Evolutionary conservation across 2,888 invertebrate genomes (phyloP).

Genomic region (Sarcophaga variegata): DNA sequence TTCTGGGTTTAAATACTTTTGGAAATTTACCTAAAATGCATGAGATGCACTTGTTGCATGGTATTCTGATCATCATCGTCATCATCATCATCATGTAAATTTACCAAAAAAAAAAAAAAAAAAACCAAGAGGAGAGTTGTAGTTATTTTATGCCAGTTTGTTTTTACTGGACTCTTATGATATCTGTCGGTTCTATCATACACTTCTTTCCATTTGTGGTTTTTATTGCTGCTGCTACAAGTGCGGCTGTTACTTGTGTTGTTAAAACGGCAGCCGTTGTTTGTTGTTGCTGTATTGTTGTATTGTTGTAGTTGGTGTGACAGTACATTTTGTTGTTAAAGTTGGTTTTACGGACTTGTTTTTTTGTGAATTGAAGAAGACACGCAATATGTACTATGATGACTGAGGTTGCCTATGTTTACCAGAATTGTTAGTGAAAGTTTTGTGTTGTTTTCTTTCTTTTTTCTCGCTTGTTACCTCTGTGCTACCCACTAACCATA

Average conservation of each 20-base stretch:
- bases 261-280: background rate
- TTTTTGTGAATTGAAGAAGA: conserved; percentile 29
- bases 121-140: conserved; percentile 4
- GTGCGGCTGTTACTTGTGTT: conserved; percentile 13
- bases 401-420: conserved; percentile 61
- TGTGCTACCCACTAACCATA: conserved; percentile 32
- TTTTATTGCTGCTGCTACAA: conserved; percentile 11
- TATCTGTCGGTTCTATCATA: conserved; percentile 47
- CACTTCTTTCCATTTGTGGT: conserved; percentile 48
- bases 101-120: background rate
- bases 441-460: conserved; percentile 25
- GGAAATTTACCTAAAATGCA: background rate
- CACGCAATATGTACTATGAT: conserved; percentile 52
- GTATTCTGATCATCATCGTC: background rate
- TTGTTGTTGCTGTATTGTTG: background rate
- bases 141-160: conserved; percentile 52
- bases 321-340: conserved; percentile 30
- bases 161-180: conserved; percentile 45
- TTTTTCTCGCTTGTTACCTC: background rate
- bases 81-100: background rate
- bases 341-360: conserved; percentile 35
- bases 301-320: background rate
- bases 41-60: conserved; percentile 50
- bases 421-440: conserved; percentile 56
- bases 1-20: conserved; percentile 43